Base-by-base conservation (phyloP, 2,113 vertebrate species). In the Gambusia affinis region DNA sequence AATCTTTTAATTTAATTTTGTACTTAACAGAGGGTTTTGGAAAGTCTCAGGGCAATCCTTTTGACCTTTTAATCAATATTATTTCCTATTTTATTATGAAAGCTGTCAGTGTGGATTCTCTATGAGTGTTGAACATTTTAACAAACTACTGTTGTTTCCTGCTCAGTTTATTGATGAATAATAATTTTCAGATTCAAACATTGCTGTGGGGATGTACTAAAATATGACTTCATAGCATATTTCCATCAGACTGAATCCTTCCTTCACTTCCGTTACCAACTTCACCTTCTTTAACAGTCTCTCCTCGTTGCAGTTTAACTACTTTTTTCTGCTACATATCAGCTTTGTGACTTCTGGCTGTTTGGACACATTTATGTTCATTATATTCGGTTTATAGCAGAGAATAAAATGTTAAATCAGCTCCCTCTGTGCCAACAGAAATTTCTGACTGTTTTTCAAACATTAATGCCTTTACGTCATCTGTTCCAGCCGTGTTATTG, bases 371-470 rank as follows among this genome's bases (percentile, higher is more conserved):
- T 87, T 85, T 87, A 80, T 77, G 76, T 78, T 70, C 66, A 68
- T 74, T 77, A 78, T 79, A 64, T 80, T 79, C 66, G 81, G 75
- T 87, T 89, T 87, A 85, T 77, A 39, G 81, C 4, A 67, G 39
- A 60, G 66, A 81, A 84, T 85, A 75, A 87, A 87, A 90, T 2
- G 8, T 82, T 69, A 77, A 85, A 87, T 85, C 73, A 84, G 80
- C 76, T 73, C 66, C 2, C 30, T 72, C 65, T 66, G 63, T 80
- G 89, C 89, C 90, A 92, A 85, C 64, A 79, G 72, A 86, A 77
- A 86, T 82, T 31, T 87, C 63, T 66, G 60, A 79, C 47, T 66
- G 66, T 84, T 84, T 87, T 78, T 82, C 54, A 17, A 75, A 79
- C 42, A 85, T 85, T 82, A 78, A 85, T 75, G 78, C 28, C 64